phyloP scores from a whole-genome alignment of 1,140 invertebrate species.

The Pollicipes pollicipes region DNA sequence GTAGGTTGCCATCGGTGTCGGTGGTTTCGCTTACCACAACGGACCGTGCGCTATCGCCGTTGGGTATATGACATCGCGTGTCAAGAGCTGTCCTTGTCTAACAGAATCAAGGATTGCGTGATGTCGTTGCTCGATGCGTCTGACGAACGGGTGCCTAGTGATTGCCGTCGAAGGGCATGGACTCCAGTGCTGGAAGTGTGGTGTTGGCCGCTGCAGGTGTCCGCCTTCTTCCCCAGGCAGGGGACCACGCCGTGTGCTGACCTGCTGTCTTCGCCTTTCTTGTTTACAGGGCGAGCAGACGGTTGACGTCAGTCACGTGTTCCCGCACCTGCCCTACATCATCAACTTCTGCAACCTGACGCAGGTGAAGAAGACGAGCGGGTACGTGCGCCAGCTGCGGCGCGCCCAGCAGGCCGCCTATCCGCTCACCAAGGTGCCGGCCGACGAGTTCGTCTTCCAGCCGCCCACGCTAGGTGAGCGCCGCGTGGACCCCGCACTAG shows the following conservation, averaged over 20 bases:
- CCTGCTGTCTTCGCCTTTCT: slow-evolving; percentile 7
- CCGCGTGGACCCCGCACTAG: too few relatives aligned
- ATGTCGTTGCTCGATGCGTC: too few relatives aligned
- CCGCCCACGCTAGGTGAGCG: not conserved
- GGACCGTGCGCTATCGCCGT: too few relatives aligned
- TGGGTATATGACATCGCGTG: too few relatives aligned
- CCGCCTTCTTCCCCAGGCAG: too few relatives aligned
- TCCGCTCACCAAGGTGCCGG: slow-evolving; percentile 27
- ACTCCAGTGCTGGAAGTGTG: slow-evolving; percentile 30
- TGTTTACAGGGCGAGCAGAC: slow-evolving; percentile 45
- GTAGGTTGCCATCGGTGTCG: too few relatives aligned
- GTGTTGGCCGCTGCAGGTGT: too few relatives aligned
- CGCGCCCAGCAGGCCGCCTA: slow-evolving; percentile 59
- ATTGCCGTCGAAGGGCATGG: not conserved
- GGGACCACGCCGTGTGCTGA: too few relatives aligned
- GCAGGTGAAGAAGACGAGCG: slow-evolving; percentile 48
- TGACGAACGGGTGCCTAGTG: not conserved
- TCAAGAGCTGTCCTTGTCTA: too few relatives aligned
- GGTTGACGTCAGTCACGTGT: slow-evolving; percentile 49
- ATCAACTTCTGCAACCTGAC: slow-evolving; percentile 62
- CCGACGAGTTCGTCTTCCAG: not conserved
- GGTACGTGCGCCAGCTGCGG: slow-evolving; percentile 47
- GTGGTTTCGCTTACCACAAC: too few relatives aligned
- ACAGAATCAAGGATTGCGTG: too few relatives aligned
- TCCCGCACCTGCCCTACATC: slow-evolving; percentile 50